Base-by-base conservation (phyloP, 2,113 vertebrate species). In the Genyomyrus donnyi region DNA sequence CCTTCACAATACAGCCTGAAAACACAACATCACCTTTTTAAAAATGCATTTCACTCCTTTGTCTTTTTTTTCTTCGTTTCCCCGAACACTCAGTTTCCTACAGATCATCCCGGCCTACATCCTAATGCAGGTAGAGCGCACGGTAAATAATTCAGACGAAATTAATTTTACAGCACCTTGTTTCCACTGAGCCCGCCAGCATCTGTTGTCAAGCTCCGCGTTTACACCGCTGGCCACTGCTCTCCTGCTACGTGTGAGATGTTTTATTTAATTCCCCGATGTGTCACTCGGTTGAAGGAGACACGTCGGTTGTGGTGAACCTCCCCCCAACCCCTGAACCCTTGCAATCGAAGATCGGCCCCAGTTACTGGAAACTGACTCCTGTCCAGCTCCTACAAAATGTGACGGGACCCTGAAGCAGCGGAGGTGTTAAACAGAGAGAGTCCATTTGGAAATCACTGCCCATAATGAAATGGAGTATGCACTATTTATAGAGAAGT, bases 81-180 rank as follows among this genome's bases (percentile, higher is more conserved):
- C 48, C 48, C 95, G n/a, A 77, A 48, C 27, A 50, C 49, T 84
- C 50, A 94, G 92, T 95, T 94, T 93, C 95, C 92, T 92, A 92
- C 93, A 90, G 92, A 91, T 92, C 90, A 91, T 84, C 66, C 92
- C 90, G 90, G 92, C 94, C 94, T 95, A 95, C 94, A 96, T 95
- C 95, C 95, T 96, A 94, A 93, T 96, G 95, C 95, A 95, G 94
- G 94, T 96, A 96, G 96, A 95, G 93, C 94, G 95, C 95, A 95
- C 95, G 94, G 95, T 96, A 96, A 96, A 96, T 96, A 95, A 96
- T 96, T 96, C 95, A 96, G 94, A 95, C 93, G 93, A 96, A 96
- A 95, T 93, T 93, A 94, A 96, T 96, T 96, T 96, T 95, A 94
- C 91, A 96, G 94, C 95, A 96, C 94, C 96, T 96, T 94, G 93